Percentiles rank a stretch among this genome's conserved stretches.
These are phyloP conservation scores for Petrocephalus zakoni DNA, from an alignment of 2,113 vertebrate species.

Conservation along the genomic window DNA sequence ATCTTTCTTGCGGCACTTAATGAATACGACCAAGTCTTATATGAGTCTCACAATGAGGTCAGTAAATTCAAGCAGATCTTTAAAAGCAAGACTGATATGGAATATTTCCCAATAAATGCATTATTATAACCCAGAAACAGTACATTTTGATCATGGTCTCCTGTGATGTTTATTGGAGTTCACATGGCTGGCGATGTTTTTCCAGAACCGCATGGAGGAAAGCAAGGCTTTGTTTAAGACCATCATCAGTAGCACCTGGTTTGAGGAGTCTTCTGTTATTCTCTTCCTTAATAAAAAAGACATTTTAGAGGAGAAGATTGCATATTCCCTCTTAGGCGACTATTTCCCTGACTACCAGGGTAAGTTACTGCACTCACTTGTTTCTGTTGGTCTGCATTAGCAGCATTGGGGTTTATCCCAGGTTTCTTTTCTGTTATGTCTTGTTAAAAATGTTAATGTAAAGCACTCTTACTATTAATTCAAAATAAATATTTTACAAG, in stretches of 20 bases:
- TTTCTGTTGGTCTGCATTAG: neutral
- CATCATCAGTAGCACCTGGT: slow-evolving; percentile 69
- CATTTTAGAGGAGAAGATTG: slow-evolving; percentile 78
- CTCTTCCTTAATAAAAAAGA: slow-evolving; percentile 86
- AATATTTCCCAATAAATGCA: neutral
- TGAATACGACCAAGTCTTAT: slow-evolving; percentile 82
- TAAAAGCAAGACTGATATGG: neutral
- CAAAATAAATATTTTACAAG: neutral
- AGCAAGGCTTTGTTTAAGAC: slow-evolving; percentile 82
- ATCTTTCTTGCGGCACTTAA: slow-evolving; percentile 80
- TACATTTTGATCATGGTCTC: neutral
- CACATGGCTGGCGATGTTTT: neutral
- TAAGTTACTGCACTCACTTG: slow-evolving; percentile 42
- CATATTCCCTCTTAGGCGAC: slow-evolving; percentile 66
- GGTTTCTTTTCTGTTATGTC: neutral
- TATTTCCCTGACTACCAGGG: slow-evolving; percentile 75
- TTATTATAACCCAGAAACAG: neutral
- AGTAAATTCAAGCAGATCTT: neutral
- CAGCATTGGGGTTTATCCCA: neutral
- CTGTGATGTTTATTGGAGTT: neutral
- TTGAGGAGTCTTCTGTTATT: slow-evolving; percentile 77
- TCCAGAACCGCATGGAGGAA: slow-evolving; percentile 76
- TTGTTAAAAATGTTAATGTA: neutral
- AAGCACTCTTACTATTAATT: neutral
- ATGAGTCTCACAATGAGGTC: slow-evolving; percentile 72